phyloP scores from a whole-genome alignment of 2,888 invertebrate genomes.

The Electrophaes corylata region DNA sequence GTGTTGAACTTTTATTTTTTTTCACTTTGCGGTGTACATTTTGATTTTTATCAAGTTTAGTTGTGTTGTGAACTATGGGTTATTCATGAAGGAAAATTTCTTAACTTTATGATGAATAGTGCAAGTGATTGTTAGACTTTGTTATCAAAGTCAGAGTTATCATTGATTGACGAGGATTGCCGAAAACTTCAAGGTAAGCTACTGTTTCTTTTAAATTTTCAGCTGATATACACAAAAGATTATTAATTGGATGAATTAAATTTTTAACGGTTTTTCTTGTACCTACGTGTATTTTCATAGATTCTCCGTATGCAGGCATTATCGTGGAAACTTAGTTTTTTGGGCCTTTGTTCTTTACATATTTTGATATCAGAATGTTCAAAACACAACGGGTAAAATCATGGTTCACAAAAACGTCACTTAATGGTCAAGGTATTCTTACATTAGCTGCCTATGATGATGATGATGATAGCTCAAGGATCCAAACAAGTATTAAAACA shows the following conservation, averaged over 20 bases:
- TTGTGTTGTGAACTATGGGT: slow-evolving; percentile 54
- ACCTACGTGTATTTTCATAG: no score
- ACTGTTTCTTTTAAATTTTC: slow-evolving; percentile 4
- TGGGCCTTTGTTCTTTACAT: no score
- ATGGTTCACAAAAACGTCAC: no score
- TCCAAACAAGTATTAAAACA: not conserved
- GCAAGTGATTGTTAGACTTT: slow-evolving; percentile 50
- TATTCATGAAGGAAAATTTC: slow-evolving; percentile 40
- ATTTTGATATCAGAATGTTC: no score
- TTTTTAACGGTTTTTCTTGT: slow-evolving; percentile 1
- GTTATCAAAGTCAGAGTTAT: slow-evolving; percentile 60
- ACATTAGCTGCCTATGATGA: no score
- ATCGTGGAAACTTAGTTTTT: no score
- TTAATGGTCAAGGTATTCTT: not conserved
- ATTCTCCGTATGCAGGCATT: no score
- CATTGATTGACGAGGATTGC: slow-evolving; percentile 66
- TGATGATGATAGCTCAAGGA: not conserved
- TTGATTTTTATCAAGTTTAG: slow-evolving; percentile 71
- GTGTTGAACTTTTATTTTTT: slow-evolving; percentile 80
- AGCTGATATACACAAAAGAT: not conserved
- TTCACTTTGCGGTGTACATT: slow-evolving; percentile 67
- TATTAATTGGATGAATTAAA: no score
- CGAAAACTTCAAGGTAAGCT: slow-evolving; percentile 77
- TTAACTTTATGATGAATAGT: slow-evolving; percentile 31
- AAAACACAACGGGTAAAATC: no score